These are phyloP conservation scores for Gryllus bimaculatus DNA, from an alignment of 1,140 invertebrate species.

Conservation along the genomic window DNA sequence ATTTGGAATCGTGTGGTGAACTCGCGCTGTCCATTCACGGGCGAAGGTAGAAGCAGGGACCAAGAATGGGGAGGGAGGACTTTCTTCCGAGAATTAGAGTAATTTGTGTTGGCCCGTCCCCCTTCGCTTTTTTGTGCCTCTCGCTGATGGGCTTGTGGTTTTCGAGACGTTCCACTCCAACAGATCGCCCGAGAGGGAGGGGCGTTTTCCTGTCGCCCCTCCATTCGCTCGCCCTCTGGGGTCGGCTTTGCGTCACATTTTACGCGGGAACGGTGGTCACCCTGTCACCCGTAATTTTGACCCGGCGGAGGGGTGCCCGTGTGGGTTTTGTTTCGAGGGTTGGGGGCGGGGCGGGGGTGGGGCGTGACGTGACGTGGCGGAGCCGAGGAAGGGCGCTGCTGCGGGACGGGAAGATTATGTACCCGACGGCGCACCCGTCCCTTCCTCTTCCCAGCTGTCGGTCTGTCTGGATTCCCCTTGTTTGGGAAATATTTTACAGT, in stretches of 20 bases:
- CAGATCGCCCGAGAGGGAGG: neutral
- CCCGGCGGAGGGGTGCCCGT: neutral
- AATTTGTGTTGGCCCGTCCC: neutral
- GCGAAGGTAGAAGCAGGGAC: neutral
- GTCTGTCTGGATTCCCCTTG: neutral
- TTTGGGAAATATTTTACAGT: conserved; percentile 2
- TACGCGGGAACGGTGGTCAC: neutral
- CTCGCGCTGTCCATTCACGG: neutral
- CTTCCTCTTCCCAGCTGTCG: neutral
- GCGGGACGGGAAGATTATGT: neutral
- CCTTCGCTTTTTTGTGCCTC: neutral
- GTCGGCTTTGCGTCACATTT: neutral
- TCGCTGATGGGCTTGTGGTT: neutral
- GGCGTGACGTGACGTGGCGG: too few species aligned
- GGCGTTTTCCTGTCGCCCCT: too few species aligned
- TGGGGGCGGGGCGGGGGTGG: neutral
- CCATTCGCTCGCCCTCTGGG: neutral
- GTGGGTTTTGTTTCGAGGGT: neutral
- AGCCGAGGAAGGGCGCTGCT: too few species aligned
- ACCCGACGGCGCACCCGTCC: neutral
- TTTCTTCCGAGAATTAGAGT: neutral
- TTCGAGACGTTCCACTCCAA: neutral
- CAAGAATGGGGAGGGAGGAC: neutral
- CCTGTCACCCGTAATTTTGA: neutral
- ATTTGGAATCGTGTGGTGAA: neutral